Evolutionary conservation across 2,888 invertebrate species (phyloP), one percentile per base, ranked within the genome.

Genomic region (Blomia tropicalis): DNA sequence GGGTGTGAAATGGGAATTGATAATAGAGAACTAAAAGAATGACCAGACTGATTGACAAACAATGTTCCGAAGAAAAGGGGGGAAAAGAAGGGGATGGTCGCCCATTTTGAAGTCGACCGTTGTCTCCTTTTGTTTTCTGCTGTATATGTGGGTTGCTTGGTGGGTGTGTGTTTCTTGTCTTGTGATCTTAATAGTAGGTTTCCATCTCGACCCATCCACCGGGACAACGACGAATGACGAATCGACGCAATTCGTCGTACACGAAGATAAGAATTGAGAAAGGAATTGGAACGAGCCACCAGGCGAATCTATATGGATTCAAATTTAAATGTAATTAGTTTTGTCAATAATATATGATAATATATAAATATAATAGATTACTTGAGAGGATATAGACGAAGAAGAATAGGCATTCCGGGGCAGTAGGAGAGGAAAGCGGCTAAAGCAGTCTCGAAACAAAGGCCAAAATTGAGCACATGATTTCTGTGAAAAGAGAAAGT

Each of bases 161-260:
- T n/a, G n/a, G n/a, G n/a, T n/a, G n/a, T n/a, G n/a, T n/a, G n/a
- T n/a, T n/a, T n/a, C n/a, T n/a, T n/a, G n/a, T n/a, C n/a, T n/a
- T n/a, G n/a, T n/a, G n/a, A n/a, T 31, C 51, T 58, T 58, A 69
- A 70, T 95, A 95, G 80, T 95, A 96, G 77, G 95, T 96, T 82
- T 96, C 95, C 79, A 87, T 85, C 79, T 96, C 95, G 75, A 96
- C 83, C 91, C 92, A 96, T 74, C 95, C 93, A 74, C 95, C 95
- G 69, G 95, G 95, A 78, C 90, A 88, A 79, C 91, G 86, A 66
- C 95, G 85, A 75, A 95, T 82, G 79, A 93, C 89, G 81, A 88
- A 91, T 78, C 93, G 87, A 78, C 96, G 84, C 75, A 85, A 84
- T 81, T 96, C 96, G 78, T 96, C 96, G 80, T 95, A 96, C 77